phyloP scores from a whole-genome alignment of 2,797 vertebrate species.

The Botia kubotai region DNA sequence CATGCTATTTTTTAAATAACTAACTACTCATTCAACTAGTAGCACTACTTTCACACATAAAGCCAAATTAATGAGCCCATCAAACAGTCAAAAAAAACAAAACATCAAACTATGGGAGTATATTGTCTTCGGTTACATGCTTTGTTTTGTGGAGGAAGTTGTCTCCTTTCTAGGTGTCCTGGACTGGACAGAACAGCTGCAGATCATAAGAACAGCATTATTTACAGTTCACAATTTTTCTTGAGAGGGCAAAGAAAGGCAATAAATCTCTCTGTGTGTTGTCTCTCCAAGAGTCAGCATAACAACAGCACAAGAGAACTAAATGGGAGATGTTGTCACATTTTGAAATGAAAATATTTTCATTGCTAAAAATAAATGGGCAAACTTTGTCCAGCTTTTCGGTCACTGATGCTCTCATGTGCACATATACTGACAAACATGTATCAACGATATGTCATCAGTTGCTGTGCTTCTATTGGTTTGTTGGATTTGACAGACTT shows the following conservation, averaged over 20 bases:
- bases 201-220: conserved; percentile 49
- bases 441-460: neutral
- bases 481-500: too few species aligned
- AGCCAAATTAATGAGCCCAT: neutral
- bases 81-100: neutral
- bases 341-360: conserved; percentile 58
- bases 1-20: too few species aligned
- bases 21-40: neutral
- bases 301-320: conserved; percentile 44
- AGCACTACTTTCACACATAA: neutral
- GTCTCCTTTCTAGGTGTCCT: conserved; percentile 25
- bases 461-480: neutral
- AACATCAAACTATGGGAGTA: neutral
- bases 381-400: conserved; percentile 19
- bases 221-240: conserved; percentile 61
- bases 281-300: conserved; percentile 37
- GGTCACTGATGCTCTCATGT: conserved; percentile 44
- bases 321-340: conserved; percentile 51
- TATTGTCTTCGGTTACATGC: conserved; percentile 31
- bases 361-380: conserved; percentile 39
- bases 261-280: conserved; percentile 58
- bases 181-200: conserved; percentile 45
- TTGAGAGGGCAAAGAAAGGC: conserved; percentile 55
- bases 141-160: conserved; percentile 22
- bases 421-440: conserved; percentile 30